Conservation (phyloP, 2,113 vertebrate species). For the Ochotona curzoniae region DNA sequence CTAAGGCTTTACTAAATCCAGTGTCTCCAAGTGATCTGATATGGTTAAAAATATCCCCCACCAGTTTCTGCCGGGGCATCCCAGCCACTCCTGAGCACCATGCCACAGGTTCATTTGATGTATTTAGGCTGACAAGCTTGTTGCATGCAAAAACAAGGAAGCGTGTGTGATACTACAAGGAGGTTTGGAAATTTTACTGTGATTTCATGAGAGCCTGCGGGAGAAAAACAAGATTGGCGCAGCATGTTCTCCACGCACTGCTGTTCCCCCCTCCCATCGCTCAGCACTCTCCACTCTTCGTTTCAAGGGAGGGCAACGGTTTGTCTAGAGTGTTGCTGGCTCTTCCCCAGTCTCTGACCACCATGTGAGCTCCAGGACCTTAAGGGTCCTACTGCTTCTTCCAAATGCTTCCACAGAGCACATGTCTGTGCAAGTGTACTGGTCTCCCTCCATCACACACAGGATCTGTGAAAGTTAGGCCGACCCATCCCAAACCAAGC, state of each 20-base stretch:
- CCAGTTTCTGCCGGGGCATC: neutral
- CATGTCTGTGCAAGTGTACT: neutral
- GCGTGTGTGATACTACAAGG: neutral
- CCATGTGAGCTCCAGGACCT: neutral
- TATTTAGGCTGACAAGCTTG: neutral
- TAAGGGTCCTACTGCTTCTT: neutral
- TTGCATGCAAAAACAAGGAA: neutral
- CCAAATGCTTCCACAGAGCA: neutral
- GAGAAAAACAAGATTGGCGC: neutral
- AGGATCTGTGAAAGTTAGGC: neutral
- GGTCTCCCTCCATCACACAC: neutral
- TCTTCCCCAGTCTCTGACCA: neutral
- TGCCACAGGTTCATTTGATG: constrained; percentile 13
- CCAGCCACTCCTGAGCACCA: neutral
- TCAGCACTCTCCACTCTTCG: neutral
- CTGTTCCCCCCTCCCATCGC: neutral
- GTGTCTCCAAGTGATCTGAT: constrained; percentile 39
- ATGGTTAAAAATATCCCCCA: neutral
- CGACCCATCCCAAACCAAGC: neutral
- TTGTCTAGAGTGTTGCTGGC: neutral
- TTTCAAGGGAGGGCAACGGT: neutral
- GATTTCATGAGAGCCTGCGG: neutral
- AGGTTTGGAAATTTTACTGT: constrained; percentile 7
- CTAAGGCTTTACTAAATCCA: constrained; percentile 40
- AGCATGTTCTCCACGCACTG: rapidly evolving